A percentile compares a stretch with the other conserved stretches of the same genome.
phyloP scores from a whole-genome alignment of 2,797 vertebrate genomes.

The Enteromius fasciolatus region DNA sequence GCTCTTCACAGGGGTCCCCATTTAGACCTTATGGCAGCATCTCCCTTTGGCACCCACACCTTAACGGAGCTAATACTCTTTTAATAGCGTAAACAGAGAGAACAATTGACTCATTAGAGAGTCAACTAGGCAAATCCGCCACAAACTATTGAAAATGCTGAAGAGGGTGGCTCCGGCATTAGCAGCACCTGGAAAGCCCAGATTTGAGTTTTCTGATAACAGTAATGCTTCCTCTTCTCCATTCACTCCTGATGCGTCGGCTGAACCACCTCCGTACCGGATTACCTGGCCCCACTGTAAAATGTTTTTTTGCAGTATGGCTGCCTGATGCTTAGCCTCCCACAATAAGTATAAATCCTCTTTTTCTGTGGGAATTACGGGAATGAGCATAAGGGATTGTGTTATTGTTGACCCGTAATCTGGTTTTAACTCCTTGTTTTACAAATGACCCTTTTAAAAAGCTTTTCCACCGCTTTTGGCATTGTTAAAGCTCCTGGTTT shows the following conservation, averaged over 20 bases:
- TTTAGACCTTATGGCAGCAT: slow-evolving; percentile 70
- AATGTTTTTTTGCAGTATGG: slow-evolving; percentile 68
- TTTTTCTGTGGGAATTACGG: slow-evolving; percentile 79
- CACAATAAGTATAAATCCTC: slow-evolving; percentile 80
- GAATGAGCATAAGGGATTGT: slow-evolving; percentile 80
- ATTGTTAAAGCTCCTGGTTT: slow-evolving; percentile 53
- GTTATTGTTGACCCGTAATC: slow-evolving; percentile 85
- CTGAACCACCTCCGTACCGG: slow-evolving; percentile 65
- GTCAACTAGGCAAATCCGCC: slow-evolving; percentile 77
- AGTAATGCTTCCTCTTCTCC: slow-evolving; percentile 59
- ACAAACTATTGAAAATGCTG: slow-evolving; percentile 65
- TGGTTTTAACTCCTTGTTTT: slow-evolving; percentile 89
- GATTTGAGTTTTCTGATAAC: slow-evolving; percentile 61
- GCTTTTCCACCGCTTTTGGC: slow-evolving; percentile 60
- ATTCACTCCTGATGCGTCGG: slow-evolving; percentile 49
- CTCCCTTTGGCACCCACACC: slow-evolving; percentile 65
- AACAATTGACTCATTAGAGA: slow-evolving; percentile 79
- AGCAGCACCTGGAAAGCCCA: slow-evolving; percentile 60
- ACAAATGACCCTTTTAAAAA: slow-evolving; percentile 81
- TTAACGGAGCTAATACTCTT: slow-evolving; percentile 73
- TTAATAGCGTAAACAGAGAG: slow-evolving; percentile 81
- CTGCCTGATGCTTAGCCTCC: slow-evolving; percentile 62
- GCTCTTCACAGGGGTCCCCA: slow-evolving; percentile 60
- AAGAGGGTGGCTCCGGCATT: slow-evolving; percentile 50
- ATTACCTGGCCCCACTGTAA: slow-evolving; percentile 77